Evolutionary conservation across 2,113 vertebrate species (phyloP), one percentile per base, ranked within the genome.

Genomic region (Emberiza fucata): DNA sequence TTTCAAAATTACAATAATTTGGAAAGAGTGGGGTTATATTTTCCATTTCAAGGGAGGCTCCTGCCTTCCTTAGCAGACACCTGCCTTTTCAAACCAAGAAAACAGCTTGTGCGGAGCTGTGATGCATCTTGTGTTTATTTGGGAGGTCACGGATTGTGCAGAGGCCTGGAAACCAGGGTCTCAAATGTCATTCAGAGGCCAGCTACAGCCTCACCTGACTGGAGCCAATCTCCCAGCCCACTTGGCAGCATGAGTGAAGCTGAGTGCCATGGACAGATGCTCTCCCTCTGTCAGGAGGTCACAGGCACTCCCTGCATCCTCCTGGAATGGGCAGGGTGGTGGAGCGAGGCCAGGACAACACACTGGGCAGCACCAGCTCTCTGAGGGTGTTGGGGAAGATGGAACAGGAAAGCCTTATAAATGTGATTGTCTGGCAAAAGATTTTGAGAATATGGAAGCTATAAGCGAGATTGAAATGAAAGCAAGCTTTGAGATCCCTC

Each of bases 321-420:
- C 3, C 4, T 56, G 53, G 4, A 0, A 35, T 0, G 0, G 3
- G 33, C n/a, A 57, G 42, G 65, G 19, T 0, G 4, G 6, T 18
- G 71, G 23, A 80, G 72, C 0, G 0, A 0, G 35, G 45, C 47
- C 85, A 84, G 65, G 42, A 25, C 35, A 24, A 3, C 42, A 12
- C 1, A 5, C 4, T 1, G 39, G 63, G 8, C 20, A 37, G 48
- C 12, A 29, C 20, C 60, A 68, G 42, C 56, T 81, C 51, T 63
- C 61, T 47, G 37, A 11, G 40, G 40, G 40, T 44, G 44, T 44
- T 44, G 19, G 44, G 44, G 44, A 20, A 44, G 44, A 44, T 44
- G 44, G 19, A 44, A 44, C 44, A 44, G 44, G 44, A 44, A 44
- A 44, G 19, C 44, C 44, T 44, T 44, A 44, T 44, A 44, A 44